Evolutionary conservation across 1,140 invertebrate species (phyloP).

Genomic region (Telenomus remus): DNA sequence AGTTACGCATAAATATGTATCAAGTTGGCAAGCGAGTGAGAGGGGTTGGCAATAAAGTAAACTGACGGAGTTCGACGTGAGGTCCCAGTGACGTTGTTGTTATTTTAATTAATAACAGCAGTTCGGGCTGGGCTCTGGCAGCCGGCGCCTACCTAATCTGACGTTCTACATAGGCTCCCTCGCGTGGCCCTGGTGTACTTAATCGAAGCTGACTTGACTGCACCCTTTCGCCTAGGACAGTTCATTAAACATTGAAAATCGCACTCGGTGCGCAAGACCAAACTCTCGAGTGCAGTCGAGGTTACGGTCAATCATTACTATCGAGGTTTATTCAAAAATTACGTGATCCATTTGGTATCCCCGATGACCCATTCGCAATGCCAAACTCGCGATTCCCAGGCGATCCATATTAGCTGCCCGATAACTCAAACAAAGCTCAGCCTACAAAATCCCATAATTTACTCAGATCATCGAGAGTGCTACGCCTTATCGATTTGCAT

Average conservation of each 20-base stretch:
- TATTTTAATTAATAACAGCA: constrained; percentile 66
- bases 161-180: constrained; percentile 24
- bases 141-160: constrained; percentile 41
- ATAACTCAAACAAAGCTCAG: constrained; percentile 31
- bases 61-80: constrained; percentile 33
- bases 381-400: constrained; percentile 26
- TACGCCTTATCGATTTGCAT: constrained; percentile 11
- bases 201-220: constrained; percentile 40
- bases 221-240: constrained; percentile 25
- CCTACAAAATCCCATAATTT: constrained; percentile 20
- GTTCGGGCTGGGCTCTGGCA: constrained; percentile 31
- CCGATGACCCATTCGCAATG: constrained; percentile 28
- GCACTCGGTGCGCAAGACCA: constrained; percentile 22
- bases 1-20: constrained; percentile 50
- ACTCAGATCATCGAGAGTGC: constrained; percentile 14
- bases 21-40: constrained; percentile 40
- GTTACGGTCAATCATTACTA: constrained; percentile 7
- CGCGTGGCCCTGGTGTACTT: constrained; percentile 34
- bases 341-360: constrained; percentile 39
- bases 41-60: constrained; percentile 58
- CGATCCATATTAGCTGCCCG: constrained; percentile 23
- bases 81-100: constrained; percentile 59
- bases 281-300: neutral
- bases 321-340: constrained; percentile 32
- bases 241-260: constrained; percentile 43